These are phyloP conservation scores for Notodonta ziczac DNA, from an alignment of 2,888 invertebrate species.

Conservation along the genomic window DNA sequence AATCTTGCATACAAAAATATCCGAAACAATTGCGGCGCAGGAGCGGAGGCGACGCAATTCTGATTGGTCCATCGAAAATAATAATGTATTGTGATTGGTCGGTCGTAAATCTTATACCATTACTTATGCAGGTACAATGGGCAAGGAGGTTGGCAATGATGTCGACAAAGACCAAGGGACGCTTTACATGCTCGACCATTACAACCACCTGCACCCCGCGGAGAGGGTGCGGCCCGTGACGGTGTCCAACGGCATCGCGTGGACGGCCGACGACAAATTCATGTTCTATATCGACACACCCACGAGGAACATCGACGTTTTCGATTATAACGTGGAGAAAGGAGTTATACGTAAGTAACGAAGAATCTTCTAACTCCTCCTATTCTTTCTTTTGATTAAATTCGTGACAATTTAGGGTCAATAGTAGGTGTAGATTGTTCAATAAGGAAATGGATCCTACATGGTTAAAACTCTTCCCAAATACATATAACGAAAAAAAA, in stretches of 20 bases:
- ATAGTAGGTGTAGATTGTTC: no score
- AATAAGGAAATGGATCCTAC: no score
- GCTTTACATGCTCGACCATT: constrained; percentile 82
- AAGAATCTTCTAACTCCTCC: no score
- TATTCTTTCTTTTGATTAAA: no score
- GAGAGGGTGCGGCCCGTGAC: constrained; percentile 79
- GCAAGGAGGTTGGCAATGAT: constrained; percentile 76
- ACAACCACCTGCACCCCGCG: constrained; percentile 60
- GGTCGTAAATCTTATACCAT: neutral
- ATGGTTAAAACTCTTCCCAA: neutral
- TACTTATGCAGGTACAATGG: constrained; percentile 85
- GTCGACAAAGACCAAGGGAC: constrained; percentile 82
- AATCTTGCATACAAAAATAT: no score
- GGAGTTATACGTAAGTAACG: constrained; percentile 85
- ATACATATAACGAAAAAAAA: neutral
- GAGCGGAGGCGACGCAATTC: no score
- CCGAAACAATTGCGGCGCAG: no score
- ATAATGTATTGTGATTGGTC: no score
- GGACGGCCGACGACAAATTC: constrained; percentile 88
- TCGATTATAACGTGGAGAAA: constrained; percentile 86
- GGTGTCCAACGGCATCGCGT: constrained; percentile 92
- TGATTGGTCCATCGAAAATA: no score
- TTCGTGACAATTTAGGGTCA: no score
- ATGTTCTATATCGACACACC: constrained; percentile 92
- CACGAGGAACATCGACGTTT: constrained; percentile 87